These are phyloP conservation scores for Cerceris ruficornis DNA, from an alignment of 2,888 invertebrate genomes.

Conservation along the genomic window DNA sequence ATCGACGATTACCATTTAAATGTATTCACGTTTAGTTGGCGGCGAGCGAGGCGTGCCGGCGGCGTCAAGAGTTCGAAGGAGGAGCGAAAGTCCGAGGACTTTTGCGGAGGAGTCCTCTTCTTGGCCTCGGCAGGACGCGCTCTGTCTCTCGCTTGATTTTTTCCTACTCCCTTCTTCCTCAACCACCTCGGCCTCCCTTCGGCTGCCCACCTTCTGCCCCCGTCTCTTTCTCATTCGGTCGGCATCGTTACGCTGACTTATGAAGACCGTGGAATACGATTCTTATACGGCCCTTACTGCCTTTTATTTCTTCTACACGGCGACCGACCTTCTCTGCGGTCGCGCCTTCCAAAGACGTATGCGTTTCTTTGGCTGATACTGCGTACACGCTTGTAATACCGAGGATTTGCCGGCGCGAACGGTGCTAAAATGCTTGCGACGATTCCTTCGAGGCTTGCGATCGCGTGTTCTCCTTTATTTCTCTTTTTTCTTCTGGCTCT, in stretches of 20 bases:
- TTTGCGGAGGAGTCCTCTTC: conserved; percentile 45
- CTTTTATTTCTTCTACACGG: conserved; percentile 55
- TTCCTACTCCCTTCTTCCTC: neutral
- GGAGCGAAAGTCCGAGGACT: conserved; percentile 40
- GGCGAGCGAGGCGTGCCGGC: conserved; percentile 42
- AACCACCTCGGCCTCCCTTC: conserved; percentile 1
- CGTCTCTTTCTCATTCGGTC: conserved; percentile 57
- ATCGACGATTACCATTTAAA: conserved; percentile 68
- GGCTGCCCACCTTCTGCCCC: conserved; percentile 13
- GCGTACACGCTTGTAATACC: conserved; percentile 36
- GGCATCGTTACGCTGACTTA: conserved; percentile 67
- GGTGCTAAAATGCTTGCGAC: neutral
- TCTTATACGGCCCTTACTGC: conserved; percentile 54
- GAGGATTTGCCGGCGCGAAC: conserved; percentile 34
- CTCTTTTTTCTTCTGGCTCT: neutral
- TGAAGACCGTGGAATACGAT: conserved; percentile 63
- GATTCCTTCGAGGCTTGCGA: neutral
- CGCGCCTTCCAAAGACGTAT: conserved; percentile 16
- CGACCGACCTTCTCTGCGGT: conserved; percentile 45
- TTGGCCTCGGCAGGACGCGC: conserved; percentile 36
- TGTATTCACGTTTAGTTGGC: conserved; percentile 63
- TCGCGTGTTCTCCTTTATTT: neutral
- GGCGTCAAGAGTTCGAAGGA: conserved; percentile 47
- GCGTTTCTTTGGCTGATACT: conserved; percentile 16
- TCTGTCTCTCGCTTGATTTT: conserved; percentile 27